Conservation (phyloP, 1,140 invertebrate genomes). For the Drosophila pseudoananassae region DNA sequence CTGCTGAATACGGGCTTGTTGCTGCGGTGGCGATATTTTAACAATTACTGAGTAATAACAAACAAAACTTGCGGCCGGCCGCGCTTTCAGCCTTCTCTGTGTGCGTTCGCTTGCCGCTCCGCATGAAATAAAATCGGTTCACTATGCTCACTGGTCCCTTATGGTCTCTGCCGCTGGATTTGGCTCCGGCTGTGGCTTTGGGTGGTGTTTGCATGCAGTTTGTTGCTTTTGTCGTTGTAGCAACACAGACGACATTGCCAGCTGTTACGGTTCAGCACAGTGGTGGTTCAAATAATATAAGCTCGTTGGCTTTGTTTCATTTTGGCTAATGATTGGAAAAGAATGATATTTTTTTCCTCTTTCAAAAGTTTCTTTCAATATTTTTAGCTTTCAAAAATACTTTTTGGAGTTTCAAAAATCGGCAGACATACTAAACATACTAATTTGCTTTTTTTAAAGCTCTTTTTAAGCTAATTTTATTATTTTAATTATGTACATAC, state of each 20-base stretch:
- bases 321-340: not conserved
- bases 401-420: no score
- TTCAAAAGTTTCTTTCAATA: no score
- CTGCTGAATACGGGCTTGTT: slow-evolving; percentile 38
- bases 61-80: slow-evolving; percentile 72
- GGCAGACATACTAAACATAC: no score
- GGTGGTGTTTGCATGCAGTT: slow-evolving; percentile 4
- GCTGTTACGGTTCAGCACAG: slow-evolving; percentile 38
- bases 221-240: slow-evolving; percentile 43
- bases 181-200: slow-evolving; percentile 15
- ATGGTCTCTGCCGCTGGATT: slow-evolving; percentile 11
- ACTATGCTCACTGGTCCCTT: slow-evolving; percentile 54
- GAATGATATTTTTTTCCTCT: no score
- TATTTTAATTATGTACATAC: no score
- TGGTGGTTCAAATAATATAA: not conserved
- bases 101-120: slow-evolving; percentile 31
- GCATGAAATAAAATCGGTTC: slow-evolving; percentile 83
- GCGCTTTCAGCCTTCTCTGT: slow-evolving; percentile 46
- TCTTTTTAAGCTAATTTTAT: no score
- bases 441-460: no score
- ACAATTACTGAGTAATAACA: slow-evolving; percentile 50
- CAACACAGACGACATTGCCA: slow-evolving; percentile 48
- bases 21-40: slow-evolving; percentile 58
- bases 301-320: not conserved
- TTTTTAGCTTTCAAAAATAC: no score